A percentile compares a stretch with the other conserved stretches of the same genome.
These are phyloP conservation scores for Toxotes lorentzi DNA, from an alignment of 2,797 vertebrate species.

Conservation along the genomic window DNA sequence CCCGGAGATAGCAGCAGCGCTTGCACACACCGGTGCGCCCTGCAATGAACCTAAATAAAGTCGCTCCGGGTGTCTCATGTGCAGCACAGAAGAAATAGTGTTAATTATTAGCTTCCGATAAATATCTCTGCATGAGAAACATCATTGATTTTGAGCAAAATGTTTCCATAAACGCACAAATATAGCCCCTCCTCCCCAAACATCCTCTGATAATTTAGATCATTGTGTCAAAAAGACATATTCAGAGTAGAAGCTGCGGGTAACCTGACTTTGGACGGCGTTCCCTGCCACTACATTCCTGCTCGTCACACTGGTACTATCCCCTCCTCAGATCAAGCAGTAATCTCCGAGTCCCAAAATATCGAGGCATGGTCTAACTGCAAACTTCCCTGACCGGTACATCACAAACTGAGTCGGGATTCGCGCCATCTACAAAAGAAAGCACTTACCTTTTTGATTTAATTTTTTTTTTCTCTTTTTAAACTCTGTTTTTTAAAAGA, in stretches of 20 bases:
- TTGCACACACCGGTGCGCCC: constrained; percentile 11
- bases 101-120: not conserved
- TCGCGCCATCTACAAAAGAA: constrained; percentile 35
- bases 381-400: constrained; percentile 47
- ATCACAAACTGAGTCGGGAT: constrained; percentile 21
- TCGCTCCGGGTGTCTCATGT: not conserved
- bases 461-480: constrained; percentile 6
- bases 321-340: constrained; percentile 18
- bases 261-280: constrained; percentile 11
- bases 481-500: constrained; percentile 32
- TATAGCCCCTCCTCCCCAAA: not conserved
- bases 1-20: not conserved
- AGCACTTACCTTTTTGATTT: constrained; percentile 71
- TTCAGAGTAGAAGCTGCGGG: not conserved
- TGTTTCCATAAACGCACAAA: not conserved
- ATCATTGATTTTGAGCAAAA: not conserved
- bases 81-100: not conserved
- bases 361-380: constrained; percentile 24
- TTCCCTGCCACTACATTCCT: constrained; percentile 29
- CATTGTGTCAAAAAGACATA: constrained; percentile 22
- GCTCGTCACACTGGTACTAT: constrained; percentile 1
- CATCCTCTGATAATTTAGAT: constrained; percentile 8
- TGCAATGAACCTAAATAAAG: constrained; percentile 27
- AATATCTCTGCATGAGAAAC: not conserved
- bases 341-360: constrained; percentile 23